phyloP scores from a whole-genome alignment of 2,888 invertebrate species.

The Didymodactylos carnosus region DNA sequence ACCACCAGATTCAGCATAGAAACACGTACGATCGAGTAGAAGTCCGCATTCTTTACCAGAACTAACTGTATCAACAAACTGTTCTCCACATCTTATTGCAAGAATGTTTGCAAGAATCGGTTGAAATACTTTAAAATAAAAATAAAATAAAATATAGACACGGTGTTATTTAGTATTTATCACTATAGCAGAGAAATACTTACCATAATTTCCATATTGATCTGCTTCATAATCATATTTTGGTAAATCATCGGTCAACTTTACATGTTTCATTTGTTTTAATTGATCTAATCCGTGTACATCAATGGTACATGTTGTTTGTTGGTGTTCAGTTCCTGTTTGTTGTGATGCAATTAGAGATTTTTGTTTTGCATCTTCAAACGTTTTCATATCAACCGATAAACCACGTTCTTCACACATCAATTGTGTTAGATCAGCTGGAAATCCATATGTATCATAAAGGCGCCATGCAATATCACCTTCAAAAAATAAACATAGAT shows the following conservation, averaged over 20 bases:
- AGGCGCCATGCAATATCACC: conserved; percentile 89
- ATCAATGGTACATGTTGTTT: conserved; percentile 43
- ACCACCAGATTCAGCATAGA: conserved; percentile 97
- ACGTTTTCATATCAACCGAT: conserved; percentile 63
- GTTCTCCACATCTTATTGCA: conserved; percentile 55
- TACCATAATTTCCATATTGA: conserved; percentile 51
- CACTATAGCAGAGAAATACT: conserved; percentile 15
- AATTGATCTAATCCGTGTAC: conserved; percentile 81
- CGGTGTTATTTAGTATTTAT: background rate
- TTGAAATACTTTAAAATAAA: conserved; percentile 42
- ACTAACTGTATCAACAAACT: conserved; percentile 60
- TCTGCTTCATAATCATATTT: conserved; percentile 66
- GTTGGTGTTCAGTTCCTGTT: background rate
- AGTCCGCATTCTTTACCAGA: conserved; percentile 73
- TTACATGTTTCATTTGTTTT: conserved; percentile 48
- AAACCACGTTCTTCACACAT: conserved; percentile 92
- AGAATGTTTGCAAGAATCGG: conserved; percentile 55
- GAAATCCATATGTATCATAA: conserved; percentile 97
- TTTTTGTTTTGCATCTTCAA: conserved; percentile 71
- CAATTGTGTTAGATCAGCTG: conserved; percentile 80
- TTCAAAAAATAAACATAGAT: conserved; percentile 17
- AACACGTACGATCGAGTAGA: conserved; percentile 69
- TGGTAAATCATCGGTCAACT: conserved; percentile 64
- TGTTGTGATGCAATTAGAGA: conserved; percentile 37
- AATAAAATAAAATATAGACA: conserved; percentile 8